Evolutionary conservation across 2,888 invertebrate genomes (phyloP).

Genomic region (Chymomyza amoena): DNA sequence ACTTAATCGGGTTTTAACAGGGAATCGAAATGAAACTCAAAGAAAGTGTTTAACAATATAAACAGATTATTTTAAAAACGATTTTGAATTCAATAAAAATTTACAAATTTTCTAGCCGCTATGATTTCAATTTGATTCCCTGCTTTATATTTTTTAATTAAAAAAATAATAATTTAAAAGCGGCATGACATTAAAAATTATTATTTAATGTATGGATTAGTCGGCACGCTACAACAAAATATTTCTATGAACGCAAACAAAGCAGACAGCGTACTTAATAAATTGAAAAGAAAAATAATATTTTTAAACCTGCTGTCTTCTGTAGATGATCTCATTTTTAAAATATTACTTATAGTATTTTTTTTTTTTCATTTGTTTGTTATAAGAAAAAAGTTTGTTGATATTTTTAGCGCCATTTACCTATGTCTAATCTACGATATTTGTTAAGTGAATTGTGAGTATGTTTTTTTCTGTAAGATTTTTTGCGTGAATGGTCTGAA

Average conservation of each 20-base stretch:
- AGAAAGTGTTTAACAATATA: too few species aligned
- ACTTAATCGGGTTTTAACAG: background rate
- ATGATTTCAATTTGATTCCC: background rate
- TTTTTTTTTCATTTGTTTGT: slow-evolving; percentile 18
- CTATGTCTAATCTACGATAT: slow-evolving; percentile 80
- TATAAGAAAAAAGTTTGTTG: slow-evolving; percentile 13
- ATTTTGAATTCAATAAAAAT: too few species aligned
- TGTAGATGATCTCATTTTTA: slow-evolving; percentile 20
- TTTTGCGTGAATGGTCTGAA: slow-evolving; percentile 83
- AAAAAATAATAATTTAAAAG: background rate
- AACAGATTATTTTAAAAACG: too few species aligned
- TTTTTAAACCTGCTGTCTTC: slow-evolving; percentile 29
- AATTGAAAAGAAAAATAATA: background rate
- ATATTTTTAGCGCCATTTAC: slow-evolving; percentile 74
- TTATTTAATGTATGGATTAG: background rate
- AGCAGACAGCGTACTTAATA: background rate
- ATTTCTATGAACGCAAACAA: background rate
- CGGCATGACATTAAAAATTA: background rate
- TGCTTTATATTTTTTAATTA: background rate
- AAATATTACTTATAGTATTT: slow-evolving; percentile 23
- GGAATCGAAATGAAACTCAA: background rate
- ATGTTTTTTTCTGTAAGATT: slow-evolving; percentile 79
- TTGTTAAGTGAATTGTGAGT: slow-evolving; percentile 80
- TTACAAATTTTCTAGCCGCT: too few species aligned
- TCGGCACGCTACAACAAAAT: background rate